phyloP scores from a whole-genome alignment of 2,888 invertebrate genomes.

The Rutpela maculata region DNA sequence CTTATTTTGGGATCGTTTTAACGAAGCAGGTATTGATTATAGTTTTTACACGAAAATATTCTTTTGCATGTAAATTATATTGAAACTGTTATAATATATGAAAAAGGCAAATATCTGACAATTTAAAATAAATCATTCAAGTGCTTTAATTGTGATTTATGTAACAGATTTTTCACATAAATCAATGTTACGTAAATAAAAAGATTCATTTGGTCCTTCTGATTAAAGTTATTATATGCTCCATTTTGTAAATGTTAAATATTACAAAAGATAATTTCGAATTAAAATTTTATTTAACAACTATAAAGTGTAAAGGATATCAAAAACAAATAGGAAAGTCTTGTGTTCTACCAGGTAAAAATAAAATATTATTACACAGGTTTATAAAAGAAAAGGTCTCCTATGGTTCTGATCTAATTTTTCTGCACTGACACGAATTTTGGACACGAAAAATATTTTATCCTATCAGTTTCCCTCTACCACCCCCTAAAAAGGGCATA shows the following conservation, averaged over 20 bases:
- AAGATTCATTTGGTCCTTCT: not conserved
- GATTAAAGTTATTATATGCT: not conserved
- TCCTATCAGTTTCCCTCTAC: no score
- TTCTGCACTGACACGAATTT: no score
- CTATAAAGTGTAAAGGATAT: no score
- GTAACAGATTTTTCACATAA: not conserved
- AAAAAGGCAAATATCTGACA: not conserved
- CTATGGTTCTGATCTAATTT: no score
- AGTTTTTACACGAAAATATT: conserved; percentile 1
- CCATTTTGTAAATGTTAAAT: not conserved
- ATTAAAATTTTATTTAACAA: no score
- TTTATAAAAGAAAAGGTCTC: no score
- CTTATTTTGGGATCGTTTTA: conserved; percentile 28
- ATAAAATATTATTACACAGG: no score
- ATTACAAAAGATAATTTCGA: no score
- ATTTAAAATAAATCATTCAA: not conserved
- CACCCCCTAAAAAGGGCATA: no score
- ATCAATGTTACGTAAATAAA: not conserved
- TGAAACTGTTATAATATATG: not conserved
- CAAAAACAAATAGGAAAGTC: no score
- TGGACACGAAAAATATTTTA: no score
- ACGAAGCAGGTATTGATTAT: conserved; percentile 24
- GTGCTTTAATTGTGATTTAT: not conserved
- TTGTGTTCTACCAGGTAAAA: no score
- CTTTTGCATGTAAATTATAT: not conserved